Evolutionary conservation across 2,113 vertebrate species (phyloP).

Genomic region (Hylia prasina): DNA sequence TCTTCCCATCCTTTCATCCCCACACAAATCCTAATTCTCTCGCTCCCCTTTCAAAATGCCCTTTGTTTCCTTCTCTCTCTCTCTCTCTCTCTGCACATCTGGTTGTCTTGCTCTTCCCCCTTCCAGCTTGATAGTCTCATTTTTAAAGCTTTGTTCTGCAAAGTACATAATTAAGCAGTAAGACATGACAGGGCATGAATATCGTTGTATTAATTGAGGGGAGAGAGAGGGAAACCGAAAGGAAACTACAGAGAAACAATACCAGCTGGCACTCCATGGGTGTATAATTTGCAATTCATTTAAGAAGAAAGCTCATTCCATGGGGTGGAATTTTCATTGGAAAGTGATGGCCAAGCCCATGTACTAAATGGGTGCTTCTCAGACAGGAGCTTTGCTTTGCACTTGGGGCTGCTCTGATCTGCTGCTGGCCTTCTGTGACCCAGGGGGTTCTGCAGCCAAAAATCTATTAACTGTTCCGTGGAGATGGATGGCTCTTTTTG

Average conservation of each 20-base stretch:
- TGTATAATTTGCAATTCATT: conserved; percentile 41
- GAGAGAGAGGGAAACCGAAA: neutral
- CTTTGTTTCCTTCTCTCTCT: neutral
- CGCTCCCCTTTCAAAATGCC: neutral
- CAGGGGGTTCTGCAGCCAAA: neutral
- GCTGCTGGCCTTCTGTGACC: neutral
- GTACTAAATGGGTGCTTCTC: neutral
- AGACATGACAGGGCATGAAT: conserved; percentile 51
- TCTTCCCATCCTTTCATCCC: neutral
- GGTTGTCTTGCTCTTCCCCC: neutral
- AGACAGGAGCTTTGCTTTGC: neutral
- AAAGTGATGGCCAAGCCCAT: neutral
- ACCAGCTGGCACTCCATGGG: conserved; percentile 35
- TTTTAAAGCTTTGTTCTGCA: conserved; percentile 45
- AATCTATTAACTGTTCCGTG: neutral
- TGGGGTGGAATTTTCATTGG: neutral
- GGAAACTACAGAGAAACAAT: conserved; percentile 10
- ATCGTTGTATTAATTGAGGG: conserved; percentile 28
- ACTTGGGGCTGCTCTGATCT: neutral
- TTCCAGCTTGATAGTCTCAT: conserved; percentile 21
- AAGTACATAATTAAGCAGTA: conserved; percentile 54
- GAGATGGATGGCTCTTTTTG: neutral
- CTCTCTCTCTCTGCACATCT: conserved; percentile 16
- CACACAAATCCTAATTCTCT: neutral
- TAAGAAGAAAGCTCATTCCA: neutral